A percentile compares a stretch with the other conserved stretches of the same genome.
phyloP scores from a whole-genome alignment of 37 sponge, comb jelly and placozoan genomes.

The Geodia barretti region DNA sequence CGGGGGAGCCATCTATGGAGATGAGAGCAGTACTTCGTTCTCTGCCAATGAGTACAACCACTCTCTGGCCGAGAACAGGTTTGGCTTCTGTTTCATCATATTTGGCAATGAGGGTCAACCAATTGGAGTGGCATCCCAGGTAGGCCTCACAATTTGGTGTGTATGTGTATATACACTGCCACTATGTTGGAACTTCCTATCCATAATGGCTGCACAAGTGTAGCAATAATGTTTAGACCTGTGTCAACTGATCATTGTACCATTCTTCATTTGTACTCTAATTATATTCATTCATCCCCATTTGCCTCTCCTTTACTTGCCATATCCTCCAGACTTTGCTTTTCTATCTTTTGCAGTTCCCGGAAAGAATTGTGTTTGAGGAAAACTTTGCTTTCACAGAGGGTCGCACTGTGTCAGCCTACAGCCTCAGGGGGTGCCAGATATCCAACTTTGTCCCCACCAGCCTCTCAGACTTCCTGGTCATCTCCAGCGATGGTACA shows the following conservation, averaged over 20 bases:
- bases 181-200: too few species aligned
- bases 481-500: slow-evolving; percentile 10
- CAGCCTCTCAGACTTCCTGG: not conserved
- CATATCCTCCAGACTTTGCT: not conserved
- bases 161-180: too few species aligned
- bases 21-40: slow-evolving; percentile 35
- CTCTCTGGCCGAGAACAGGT: slow-evolving; percentile 12
- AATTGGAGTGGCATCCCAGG: too few species aligned
- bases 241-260: not conserved
- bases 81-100: slow-evolving; percentile 54
- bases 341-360: not conserved
- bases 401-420: slow-evolving; percentile 49
- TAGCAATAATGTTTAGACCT: not conserved
- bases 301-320: not conserved
- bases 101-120: slow-evolving; percentile 60
- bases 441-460: slow-evolving; percentile 56
- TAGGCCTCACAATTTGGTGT: too few species aligned
- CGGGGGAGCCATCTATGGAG: slow-evolving; percentile 78
- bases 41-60: slow-evolving; percentile 60
- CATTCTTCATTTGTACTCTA: not conserved
- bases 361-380: slow-evolving; percentile 16
- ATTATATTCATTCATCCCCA: not conserved
- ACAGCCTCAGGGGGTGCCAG: slow-evolving; percentile 49
- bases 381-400: slow-evolving; percentile 45
- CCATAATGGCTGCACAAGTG: too few species aligned